These are phyloP conservation scores for Gallinago nigripennis DNA, from an alignment of 2,797 vertebrate genomes.

Conservation along the genomic window DNA sequence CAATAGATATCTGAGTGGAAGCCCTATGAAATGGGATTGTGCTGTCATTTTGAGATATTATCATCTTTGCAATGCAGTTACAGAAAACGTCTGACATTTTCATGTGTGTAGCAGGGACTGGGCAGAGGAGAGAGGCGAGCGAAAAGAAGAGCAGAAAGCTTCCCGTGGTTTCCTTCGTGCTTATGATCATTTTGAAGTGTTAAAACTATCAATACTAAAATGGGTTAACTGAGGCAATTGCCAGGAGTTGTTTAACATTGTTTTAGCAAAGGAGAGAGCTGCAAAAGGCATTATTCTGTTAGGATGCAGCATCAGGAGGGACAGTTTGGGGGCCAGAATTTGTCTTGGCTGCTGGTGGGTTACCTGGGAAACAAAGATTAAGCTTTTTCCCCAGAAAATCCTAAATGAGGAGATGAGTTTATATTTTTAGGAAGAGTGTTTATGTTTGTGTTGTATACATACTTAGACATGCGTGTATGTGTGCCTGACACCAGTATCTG, in stretches of 20 bases:
- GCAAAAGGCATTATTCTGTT: neutral
- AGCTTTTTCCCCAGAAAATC: neutral
- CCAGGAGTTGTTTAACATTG: neutral
- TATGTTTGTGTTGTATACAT: neutral
- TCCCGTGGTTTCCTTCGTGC: neutral
- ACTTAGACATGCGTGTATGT: neutral
- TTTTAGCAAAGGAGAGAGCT: neutral
- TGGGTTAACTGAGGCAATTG: neutral
- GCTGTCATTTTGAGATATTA: neutral
- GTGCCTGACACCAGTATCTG: neutral
- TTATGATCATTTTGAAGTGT: neutral
- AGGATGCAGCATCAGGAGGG: neutral
- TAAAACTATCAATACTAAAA: neutral
- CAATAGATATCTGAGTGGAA: neutral
- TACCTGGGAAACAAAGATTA: constrained; percentile 3
- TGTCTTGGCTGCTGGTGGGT: neutral
- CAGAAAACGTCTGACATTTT: neutral
- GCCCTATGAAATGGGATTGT: neutral
- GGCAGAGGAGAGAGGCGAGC: neutral
- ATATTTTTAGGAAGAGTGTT: neutral
- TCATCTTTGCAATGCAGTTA: neutral
- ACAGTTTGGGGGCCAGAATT: neutral
- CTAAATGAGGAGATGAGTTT: neutral
- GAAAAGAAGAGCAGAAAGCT: neutral
- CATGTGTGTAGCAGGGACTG: neutral